These are phyloP conservation scores for Syrmaticus mikado DNA, from an alignment of 2,113 vertebrate species.

Conservation along the genomic window DNA sequence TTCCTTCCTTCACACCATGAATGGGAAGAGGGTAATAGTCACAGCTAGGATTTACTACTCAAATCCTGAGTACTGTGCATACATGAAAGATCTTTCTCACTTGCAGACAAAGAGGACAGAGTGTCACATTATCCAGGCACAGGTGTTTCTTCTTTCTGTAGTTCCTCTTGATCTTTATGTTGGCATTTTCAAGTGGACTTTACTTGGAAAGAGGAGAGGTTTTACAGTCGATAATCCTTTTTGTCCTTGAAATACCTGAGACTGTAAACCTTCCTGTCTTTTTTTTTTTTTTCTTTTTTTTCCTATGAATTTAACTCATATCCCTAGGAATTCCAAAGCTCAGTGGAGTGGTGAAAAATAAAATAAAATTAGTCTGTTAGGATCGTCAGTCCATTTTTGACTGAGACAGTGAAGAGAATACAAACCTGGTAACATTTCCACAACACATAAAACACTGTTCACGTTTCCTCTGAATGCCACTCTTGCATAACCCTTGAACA, in stretches of 20 bases:
- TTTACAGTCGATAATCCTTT: conserved; percentile 21
- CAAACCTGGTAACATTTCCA: not conserved
- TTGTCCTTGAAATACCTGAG: not conserved
- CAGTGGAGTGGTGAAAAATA: accelerated
- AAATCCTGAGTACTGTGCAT: not conserved
- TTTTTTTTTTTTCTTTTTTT: not conserved
- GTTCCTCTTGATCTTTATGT: not conserved
- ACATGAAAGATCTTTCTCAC: not conserved
- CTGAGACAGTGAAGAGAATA: not conserved
- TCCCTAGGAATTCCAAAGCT: not conserved
- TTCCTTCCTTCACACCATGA: not conserved
- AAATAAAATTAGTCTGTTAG: not conserved
- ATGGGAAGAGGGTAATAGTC: not conserved
- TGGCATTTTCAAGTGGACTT: not conserved
- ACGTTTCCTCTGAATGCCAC: not conserved
- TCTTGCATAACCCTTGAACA: not conserved
- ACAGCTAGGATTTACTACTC: not conserved
- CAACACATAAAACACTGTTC: not conserved
- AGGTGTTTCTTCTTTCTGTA: not conserved
- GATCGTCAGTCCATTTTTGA: not conserved
- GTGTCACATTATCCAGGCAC: not conserved
- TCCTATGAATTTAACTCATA: not conserved
- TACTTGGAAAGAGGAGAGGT: not conserved
- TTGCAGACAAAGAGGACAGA: not conserved
- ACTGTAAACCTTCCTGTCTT: not conserved